A percentile compares a stretch with the other conserved stretches of the same genome.
Conservation (phyloP, 2,888 invertebrate species). For the Cheilosia vernalis region DNA sequence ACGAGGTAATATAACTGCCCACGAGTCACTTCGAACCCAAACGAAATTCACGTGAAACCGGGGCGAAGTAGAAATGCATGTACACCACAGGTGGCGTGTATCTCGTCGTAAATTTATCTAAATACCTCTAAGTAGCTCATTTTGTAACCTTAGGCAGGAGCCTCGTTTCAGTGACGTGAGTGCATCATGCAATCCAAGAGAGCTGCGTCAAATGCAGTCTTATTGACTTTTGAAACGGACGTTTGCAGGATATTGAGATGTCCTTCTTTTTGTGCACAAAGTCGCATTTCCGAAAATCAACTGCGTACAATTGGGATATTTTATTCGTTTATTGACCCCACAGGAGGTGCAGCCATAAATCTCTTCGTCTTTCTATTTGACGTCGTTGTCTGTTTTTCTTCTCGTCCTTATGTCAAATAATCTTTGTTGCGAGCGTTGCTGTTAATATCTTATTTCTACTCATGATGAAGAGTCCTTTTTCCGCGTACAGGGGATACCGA, state of each 20-base stretch:
- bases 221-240: constrained; percentile 56
- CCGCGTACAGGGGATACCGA: constrained; percentile 37
- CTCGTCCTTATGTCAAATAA: constrained; percentile 63
- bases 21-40: constrained; percentile 22
- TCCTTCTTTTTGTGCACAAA: constrained; percentile 41
- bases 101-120: constrained; percentile 59
- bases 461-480: constrained; percentile 73
- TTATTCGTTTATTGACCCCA: constrained; percentile 74
- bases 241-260: constrained; percentile 40
- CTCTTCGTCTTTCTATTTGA: constrained; percentile 39
- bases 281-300: constrained; percentile 67
- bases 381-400: constrained; percentile 41
- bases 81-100: constrained; percentile 48
- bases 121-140: constrained; percentile 64
- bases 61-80: constrained; percentile 24
- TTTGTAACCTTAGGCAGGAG: constrained; percentile 27
- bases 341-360: constrained; percentile 71
- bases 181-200: constrained; percentile 22
- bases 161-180: constrained; percentile 13
- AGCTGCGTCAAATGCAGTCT: not conserved
- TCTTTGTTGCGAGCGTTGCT: constrained; percentile 58
- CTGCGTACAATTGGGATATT: constrained; percentile 55
- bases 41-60: constrained; percentile 17
- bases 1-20: constrained; percentile 23
- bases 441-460: constrained; percentile 70